A percentile compares a stretch with the other conserved stretches of the same genome.
Conservation (phyloP, 2,888 invertebrate genomes). For the Thecophora atra region DNA sequence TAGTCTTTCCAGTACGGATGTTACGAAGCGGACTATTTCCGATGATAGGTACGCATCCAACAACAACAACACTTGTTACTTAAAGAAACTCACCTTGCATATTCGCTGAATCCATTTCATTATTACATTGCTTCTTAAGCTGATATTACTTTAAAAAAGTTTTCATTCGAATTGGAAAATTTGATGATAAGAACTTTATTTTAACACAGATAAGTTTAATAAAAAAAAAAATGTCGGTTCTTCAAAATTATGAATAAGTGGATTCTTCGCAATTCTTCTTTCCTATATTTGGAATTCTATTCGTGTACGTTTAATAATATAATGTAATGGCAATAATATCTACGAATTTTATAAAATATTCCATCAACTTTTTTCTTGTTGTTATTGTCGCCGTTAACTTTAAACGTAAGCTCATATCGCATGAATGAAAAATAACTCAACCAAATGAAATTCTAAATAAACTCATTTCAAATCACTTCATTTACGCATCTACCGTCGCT, state of each 20-base stretch:
- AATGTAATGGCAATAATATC: too few species aligned
- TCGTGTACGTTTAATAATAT: too few species aligned
- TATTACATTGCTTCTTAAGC: background rate
- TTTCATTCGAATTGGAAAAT: background rate
- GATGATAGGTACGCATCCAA: constrained; percentile 65
- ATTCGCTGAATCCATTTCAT: constrained; percentile 55
- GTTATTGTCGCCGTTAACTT: too few species aligned
- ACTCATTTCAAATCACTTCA: constrained; percentile 37
- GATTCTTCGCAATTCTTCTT: too few species aligned
- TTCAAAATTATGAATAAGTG: too few species aligned
- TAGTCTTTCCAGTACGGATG: constrained; percentile 69
- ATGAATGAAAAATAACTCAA: too few species aligned
- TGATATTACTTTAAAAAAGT: background rate
- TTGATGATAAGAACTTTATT: constrained; percentile 49
- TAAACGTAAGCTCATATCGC: too few species aligned
- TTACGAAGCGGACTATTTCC: constrained; percentile 66
- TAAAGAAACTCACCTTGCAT: constrained; percentile 66
- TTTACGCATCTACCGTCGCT: constrained; percentile 1
- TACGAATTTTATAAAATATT: too few species aligned
- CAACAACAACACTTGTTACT: constrained; percentile 56
- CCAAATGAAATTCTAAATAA: constrained; percentile 29
- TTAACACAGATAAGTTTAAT: constrained; percentile 18
- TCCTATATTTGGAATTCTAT: too few species aligned
- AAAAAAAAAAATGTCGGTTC: too few species aligned
- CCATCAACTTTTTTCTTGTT: too few species aligned